phyloP scores from a whole-genome alignment of 2,113 vertebrate species.

The Oncorhynchus tshawytscha region DNA sequence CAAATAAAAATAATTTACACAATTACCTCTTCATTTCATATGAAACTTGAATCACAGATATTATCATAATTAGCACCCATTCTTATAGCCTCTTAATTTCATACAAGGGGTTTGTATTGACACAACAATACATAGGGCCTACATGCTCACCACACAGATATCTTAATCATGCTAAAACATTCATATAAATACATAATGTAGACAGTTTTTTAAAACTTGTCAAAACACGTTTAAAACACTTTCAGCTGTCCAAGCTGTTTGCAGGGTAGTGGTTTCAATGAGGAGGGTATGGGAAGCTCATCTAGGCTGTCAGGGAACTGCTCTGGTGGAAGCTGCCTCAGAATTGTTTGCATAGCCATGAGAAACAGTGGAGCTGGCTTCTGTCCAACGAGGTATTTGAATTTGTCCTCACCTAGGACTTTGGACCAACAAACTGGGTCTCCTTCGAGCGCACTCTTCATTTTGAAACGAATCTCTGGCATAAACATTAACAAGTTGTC shows the following conservation, averaged over 20 bases:
- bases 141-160: constrained; percentile 7
- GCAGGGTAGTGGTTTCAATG: constrained; percentile 66
- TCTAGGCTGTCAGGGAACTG: constrained; percentile 80
- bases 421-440: constrained; percentile 76
- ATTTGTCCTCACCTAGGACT: constrained; percentile 80
- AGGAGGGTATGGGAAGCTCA: constrained; percentile 82
- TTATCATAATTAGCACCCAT: background rate
- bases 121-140: background rate
- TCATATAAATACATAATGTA: constrained; percentile 4
- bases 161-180: constrained; percentile 14
- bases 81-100: background rate
- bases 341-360: constrained; percentile 79
- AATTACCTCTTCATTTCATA: no score
- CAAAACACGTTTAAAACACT: constrained; percentile 3
- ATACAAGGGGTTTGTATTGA: background rate
- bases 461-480: constrained; percentile 75
- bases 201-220: background rate
- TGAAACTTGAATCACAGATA: no score
- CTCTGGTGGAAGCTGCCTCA: constrained; percentile 77
- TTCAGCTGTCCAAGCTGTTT: constrained; percentile 20
- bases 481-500: constrained; percentile 85
- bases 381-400: constrained; percentile 75
- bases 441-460: constrained; percentile 78
- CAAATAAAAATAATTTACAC: no score
- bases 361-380: constrained; percentile 80